Evolutionary conservation across 1,140 invertebrate species (phyloP), one percentile per base, ranked within the genome.

Genomic region (Procambarus virginalis): DNA sequence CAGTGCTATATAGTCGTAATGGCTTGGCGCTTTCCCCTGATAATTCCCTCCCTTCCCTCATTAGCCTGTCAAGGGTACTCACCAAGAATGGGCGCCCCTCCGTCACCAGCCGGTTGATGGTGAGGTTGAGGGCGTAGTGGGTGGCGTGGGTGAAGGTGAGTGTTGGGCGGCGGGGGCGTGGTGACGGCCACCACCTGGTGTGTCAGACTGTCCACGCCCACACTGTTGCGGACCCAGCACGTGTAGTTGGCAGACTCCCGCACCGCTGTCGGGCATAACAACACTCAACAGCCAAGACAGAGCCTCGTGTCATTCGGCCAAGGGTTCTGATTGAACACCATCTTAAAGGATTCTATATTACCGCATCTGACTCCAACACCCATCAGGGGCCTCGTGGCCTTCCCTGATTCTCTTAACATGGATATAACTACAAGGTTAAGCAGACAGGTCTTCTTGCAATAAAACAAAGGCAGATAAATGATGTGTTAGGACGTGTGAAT

Each of bases 21-120:
- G 34, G 34, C 34, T 0, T n/a, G 1, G 34, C 34, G 34, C 34
- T 34, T 34, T 34, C 34, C 34, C 34, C 34, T 34, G 34, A 34
- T 1, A 34, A 34, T 34, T 34, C 34, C 34, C 34, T 34, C 34
- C 34, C 34, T 34, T 34, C 34, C 34, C 1, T 34, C 34, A n/a
- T 64, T 64, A 64, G 1, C 10, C 2, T 9, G 51, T 17, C 60
- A 81, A 3, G 51, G 5, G 2, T 75, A 20, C 73, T 75, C 2
- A 92, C 91, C 91, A 10, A 92, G 68, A 20, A 92, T 92, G 68
- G 91, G 87, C 20, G 91, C 88, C 20, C 91, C 91, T 58, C 91
- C 91, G 51, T 92, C 91, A 45, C 88, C 88, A 34, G 51, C 46
- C 22, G 73, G 12, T 78, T 51, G 34, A 92, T 80, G 80, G 82